A percentile compares a stretch with the other conserved stretches of the same genome.
Conservation (phyloP, 2,888 invertebrate genomes). For the Epistrophe grossulariae region DNA sequence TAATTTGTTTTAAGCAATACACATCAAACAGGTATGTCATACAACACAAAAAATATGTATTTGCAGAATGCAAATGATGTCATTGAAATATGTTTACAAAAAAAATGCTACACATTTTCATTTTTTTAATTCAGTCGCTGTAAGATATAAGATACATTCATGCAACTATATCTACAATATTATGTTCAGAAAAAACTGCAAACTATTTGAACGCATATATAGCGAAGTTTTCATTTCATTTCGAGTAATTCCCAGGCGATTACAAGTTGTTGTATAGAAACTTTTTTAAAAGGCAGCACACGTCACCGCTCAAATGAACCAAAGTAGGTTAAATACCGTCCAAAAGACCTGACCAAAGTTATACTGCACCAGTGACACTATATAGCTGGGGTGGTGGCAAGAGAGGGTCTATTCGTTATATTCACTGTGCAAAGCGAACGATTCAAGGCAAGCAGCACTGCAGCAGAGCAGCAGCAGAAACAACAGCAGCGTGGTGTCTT, state of each 20-base stretch:
- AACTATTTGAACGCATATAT: constrained; percentile 4
- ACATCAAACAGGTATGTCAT: not conserved
- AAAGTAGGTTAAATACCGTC: constrained; percentile 74
- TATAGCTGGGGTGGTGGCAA: not conserved
- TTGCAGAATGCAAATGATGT: constrained; percentile 63
- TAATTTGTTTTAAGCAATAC: not conserved
- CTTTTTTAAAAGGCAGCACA: constrained; percentile 69
- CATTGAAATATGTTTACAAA: constrained; percentile 24
- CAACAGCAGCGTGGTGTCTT: constrained; percentile 41
- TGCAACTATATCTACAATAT: not conserved
- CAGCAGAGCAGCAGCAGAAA: not conserved
- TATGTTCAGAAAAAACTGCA: not conserved
- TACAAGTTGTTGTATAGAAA: constrained; percentile 39
- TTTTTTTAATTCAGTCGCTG: constrained; percentile 20
- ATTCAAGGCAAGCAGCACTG: constrained; percentile 60
- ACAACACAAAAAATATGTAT: constrained; percentile 14
- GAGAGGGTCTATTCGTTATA: not conserved
- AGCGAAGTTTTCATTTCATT: constrained; percentile 20
- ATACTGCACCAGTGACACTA: not conserved
- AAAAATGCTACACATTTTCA: constrained; percentile 44
- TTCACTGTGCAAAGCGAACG: constrained; percentile 53
- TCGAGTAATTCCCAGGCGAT: constrained; percentile 60
- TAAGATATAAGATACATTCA: not conserved
- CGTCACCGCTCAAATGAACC: constrained; percentile 59
- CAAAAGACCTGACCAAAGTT: constrained; percentile 59